Percentiles rank a stretch among this genome's conserved stretches.
phyloP scores from a whole-genome alignment of 2,113 vertebrate genomes.

The Pithys albifrons region DNA sequence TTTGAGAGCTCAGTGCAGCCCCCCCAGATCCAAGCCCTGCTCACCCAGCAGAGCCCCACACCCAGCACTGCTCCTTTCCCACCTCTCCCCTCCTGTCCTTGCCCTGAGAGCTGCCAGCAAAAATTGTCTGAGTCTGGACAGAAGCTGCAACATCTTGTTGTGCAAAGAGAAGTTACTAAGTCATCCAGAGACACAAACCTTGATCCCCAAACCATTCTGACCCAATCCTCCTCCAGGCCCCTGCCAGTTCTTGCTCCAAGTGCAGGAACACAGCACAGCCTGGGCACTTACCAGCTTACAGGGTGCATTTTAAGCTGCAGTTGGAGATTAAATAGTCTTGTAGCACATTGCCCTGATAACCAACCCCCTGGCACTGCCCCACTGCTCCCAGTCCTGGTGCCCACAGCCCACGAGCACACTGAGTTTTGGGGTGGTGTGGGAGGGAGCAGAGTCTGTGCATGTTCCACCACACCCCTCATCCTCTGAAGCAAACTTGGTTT shows the following conservation, averaged over 20 bases:
- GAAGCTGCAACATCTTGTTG: too few species aligned
- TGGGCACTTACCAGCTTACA: not conserved
- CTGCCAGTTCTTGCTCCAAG: not conserved
- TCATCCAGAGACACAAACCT: fast-evolving
- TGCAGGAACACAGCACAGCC: fast-evolving
- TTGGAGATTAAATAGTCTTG: too few species aligned
- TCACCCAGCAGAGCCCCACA: too few species aligned
- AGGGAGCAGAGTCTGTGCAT: fast-evolving
- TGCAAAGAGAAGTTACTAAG: too few species aligned
- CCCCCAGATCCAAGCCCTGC: too few species aligned
- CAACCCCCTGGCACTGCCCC: not conserved
- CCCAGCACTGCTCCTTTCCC: fast-evolving
- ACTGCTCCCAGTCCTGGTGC: not conserved
- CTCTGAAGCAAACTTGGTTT: not conserved
- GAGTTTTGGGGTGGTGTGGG: not conserved
- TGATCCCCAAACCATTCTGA: fast-evolving
- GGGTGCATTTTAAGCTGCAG: fast-evolving
- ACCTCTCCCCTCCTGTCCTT: not conserved
- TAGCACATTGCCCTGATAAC: not conserved
- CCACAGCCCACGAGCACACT: not conserved
- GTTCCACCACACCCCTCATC: not conserved
- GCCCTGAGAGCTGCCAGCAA: not conserved
- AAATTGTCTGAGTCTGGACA: fast-evolving
- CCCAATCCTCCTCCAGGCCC: not conserved
- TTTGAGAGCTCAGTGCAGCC: not conserved